Evolutionary conservation across 2,888 invertebrate genomes (phyloP), one percentile per base, ranked within the genome.

Genomic region (Strigamia maritima): DNA sequence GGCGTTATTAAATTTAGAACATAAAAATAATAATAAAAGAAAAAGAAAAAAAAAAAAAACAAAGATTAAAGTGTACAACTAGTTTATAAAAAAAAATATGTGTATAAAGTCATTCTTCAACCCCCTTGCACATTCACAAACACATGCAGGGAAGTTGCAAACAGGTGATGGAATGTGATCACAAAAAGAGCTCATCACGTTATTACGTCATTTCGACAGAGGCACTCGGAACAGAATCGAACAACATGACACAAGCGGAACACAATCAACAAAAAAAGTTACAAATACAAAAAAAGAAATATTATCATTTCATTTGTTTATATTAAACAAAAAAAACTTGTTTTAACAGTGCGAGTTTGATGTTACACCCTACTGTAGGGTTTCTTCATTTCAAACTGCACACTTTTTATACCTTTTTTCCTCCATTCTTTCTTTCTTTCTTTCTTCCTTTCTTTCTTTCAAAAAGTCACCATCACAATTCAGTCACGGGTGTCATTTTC

Each of bases 401-500:
- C 16, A 40, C 3, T 40, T 31, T 40, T 40, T 40, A 40, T 40
- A 40, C 40, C 6, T 40, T 40, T 40, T 40, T 10, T 10, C 12
- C 10, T 40, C 16, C 10, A 6, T 40, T 40, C 3, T 40, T 40
- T 12, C 10, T 40, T 40, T 10, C 2, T 14, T 14, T 14, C 10
- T 40, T 40, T 12, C 10, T 40, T 40, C 10, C 16, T 40, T 10
- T 40, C 40, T 7, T 7, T 7, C 4, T 35, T 35, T 10, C 4
- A 40, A 40, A 40, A 40, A 40, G 40, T 60, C 60, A 60, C 60
- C 38, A 76, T 77, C 54, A 77, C 49, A 77, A 54, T 28, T 77
- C 77, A 44, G 77, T 77, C 22, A 77, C 60, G 14, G 77, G 77
- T 16, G 77, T 77, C 54, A 77, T 26, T 77, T 77, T 77, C 28